A percentile compares a stretch with the other conserved stretches of the same genome.
Evolutionary conservation across 53 echinoderm and acorn worm genomes (phyloP).

Genomic region (Henricia sp.): DNA sequence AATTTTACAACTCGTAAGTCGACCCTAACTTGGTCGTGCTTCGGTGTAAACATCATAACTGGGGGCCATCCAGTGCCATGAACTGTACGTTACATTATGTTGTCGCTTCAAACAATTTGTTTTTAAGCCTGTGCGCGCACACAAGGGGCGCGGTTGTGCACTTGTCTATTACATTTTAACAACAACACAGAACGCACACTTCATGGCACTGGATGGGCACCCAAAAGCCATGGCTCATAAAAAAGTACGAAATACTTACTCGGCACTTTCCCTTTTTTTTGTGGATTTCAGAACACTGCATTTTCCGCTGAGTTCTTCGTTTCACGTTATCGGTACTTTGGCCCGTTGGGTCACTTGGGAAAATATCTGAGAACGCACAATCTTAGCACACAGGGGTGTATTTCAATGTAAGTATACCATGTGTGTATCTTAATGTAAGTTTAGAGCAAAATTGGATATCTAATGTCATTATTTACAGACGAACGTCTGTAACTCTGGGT

Average conservation of each 20-base stretch:
- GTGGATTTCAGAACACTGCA: not conserved
- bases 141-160: too few species aligned
- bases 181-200: too few species aligned
- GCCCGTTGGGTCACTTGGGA: slow-evolving; percentile 5
- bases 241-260: not conserved
- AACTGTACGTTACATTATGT: too few species aligned
- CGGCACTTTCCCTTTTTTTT: not conserved
- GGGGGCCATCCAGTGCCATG: too few species aligned
- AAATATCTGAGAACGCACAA: not conserved
- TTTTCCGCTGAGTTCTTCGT: not conserved
- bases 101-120: too few species aligned
- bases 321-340: not conserved
- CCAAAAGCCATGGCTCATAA: not conserved
- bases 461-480: not conserved
- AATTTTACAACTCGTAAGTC: too few species aligned
- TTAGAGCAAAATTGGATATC: not conserved
- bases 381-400: not conserved
- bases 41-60: too few species aligned
- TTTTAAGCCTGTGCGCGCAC: too few species aligned
- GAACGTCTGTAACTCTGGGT: not conserved
- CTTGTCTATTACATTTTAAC: too few species aligned
- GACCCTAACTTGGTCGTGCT: too few species aligned
- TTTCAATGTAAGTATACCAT: slow-evolving; percentile 17
- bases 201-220: not conserved
- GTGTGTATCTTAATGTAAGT: slow-evolving; percentile 10